Conservation (phyloP, 2,113 vertebrate species). For the Mionectes macconnelli region DNA sequence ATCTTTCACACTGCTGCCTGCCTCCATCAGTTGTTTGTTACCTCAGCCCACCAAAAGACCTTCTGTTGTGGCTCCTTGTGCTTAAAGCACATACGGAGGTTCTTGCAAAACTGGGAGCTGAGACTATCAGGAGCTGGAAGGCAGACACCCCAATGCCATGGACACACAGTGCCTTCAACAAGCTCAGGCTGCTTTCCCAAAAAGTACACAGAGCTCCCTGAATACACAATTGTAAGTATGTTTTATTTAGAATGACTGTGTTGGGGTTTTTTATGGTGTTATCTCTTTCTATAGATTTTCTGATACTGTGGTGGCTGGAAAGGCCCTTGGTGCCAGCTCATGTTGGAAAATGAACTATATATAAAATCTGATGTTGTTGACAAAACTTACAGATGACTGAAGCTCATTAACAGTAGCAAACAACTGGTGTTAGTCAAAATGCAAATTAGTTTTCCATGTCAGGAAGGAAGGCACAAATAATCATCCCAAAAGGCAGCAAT, state of each 20-base stretch:
- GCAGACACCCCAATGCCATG: not conserved
- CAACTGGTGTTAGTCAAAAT: constrained; percentile 53
- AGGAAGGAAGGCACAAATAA: constrained; percentile 27
- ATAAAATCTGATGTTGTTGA: constrained; percentile 3
- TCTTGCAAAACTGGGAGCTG: not conserved
- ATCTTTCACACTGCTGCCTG: not conserved
- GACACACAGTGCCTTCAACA: not conserved
- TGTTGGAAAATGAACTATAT: not conserved
- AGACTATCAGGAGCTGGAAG: not conserved
- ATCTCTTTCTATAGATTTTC: not conserved
- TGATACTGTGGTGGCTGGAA: not conserved
- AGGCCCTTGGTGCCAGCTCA: not conserved
- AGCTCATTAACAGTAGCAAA: constrained; percentile 54
- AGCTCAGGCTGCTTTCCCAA: not conserved
- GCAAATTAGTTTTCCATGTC: constrained; percentile 44
- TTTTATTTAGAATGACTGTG: not conserved
- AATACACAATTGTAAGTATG: not conserved
- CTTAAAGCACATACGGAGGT: not conserved
- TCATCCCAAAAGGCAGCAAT: not conserved
- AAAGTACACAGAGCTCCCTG: not conserved
- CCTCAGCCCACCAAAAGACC: not conserved
- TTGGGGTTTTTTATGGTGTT: not conserved
- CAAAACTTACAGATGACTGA: constrained; percentile 45
- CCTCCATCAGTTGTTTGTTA: not conserved
- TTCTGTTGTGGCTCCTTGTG: not conserved